Conservation (phyloP, 2,113 vertebrate species). For the Apteryx owenii region DNA sequence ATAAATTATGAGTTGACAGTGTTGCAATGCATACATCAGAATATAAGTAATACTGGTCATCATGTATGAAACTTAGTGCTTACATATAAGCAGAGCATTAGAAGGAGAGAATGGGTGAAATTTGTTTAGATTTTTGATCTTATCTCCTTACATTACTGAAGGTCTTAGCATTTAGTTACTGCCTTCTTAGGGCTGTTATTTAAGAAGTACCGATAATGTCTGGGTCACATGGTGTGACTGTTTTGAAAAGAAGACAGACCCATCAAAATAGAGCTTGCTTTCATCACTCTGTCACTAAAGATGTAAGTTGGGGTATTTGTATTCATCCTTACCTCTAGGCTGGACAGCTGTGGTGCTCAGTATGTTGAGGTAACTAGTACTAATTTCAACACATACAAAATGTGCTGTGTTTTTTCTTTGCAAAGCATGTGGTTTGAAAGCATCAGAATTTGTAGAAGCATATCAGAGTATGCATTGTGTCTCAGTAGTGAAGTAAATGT, state of each 20-base stretch:
- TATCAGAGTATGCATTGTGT: not conserved
- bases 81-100: not conserved
- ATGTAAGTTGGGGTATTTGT: not conserved
- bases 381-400: not conserved
- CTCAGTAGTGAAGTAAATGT: not conserved
- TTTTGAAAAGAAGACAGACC: not conserved
- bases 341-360: not conserved
- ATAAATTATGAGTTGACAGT: not conserved
- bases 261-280: not conserved
- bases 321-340: not conserved
- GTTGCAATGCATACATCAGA: accelerated
- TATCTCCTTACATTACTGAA: not conserved
- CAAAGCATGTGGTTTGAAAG: not conserved
- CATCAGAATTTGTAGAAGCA: not conserved
- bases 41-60: not conserved
- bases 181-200: not conserved
- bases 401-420: not conserved
- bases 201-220: not conserved
- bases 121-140: not conserved
- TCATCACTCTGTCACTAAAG: not conserved
- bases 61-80: not conserved
- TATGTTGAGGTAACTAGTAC: not conserved
- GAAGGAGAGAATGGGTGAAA: not conserved
- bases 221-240: not conserved
- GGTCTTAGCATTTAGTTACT: not conserved